These are phyloP conservation scores for Chionis minor DNA, from an alignment of 2,113 vertebrate species.

Conservation along the genomic window DNA sequence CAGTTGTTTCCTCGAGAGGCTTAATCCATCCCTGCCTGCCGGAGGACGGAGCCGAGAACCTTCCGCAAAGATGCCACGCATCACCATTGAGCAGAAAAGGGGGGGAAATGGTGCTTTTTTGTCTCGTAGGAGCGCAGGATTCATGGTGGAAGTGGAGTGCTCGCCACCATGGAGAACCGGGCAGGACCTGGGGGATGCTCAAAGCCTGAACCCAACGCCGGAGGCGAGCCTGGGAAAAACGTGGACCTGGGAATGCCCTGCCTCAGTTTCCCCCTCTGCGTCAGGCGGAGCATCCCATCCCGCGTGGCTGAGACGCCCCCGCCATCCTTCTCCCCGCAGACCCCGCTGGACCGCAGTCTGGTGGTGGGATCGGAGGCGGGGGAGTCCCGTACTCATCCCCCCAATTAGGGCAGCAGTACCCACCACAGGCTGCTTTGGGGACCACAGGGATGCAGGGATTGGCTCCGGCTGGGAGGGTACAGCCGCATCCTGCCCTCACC, in stretches of 20 bases:
- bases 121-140: fast-evolving
- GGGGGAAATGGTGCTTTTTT: background rate
- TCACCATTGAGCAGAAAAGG: background rate
- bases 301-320: fast-evolving
- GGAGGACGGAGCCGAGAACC: background rate
- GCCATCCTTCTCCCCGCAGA: background rate
- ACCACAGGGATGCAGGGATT: background rate
- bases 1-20: background rate
- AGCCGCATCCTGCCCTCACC: background rate
- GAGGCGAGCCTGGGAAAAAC: background rate
- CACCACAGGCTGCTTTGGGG: background rate
- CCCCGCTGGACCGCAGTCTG: too few relatives aligned
- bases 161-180: background rate
- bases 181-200: background rate
- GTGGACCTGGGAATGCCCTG: background rate
- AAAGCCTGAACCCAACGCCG: background rate
- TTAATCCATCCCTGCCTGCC: background rate
- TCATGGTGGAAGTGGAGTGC: background rate
- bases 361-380: background rate
- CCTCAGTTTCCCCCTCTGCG: background rate
- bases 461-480: fast-evolving
- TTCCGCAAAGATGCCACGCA: background rate
- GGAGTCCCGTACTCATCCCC: background rate
- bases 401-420: background rate
- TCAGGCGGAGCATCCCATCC: background rate